Conservation (phyloP, 2,113 vertebrate genomes). For the Electrona antarctica region DNA sequence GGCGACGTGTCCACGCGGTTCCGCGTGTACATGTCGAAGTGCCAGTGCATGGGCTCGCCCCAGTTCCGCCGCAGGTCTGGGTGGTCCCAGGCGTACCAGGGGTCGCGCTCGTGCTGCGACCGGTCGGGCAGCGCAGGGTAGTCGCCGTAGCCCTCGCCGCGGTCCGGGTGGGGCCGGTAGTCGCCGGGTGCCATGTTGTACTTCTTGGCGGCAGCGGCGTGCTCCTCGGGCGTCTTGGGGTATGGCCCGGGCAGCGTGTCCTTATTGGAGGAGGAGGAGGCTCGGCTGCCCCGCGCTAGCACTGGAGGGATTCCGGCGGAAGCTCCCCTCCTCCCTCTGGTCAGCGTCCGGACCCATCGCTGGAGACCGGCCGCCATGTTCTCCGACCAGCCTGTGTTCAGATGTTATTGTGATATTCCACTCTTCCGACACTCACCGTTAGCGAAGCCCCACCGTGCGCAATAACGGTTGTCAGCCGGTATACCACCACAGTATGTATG, state of each 20-base stretch:
- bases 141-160: slow-evolving; percentile 85
- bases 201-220: slow-evolving; percentile 85
- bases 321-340: too few species aligned
- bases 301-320: too few species aligned
- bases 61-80: slow-evolving; percentile 83
- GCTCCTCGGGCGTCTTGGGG: slow-evolving; percentile 82
- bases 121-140: slow-evolving; percentile 84
- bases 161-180: slow-evolving; percentile 84
- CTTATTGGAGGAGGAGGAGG: slow-evolving; percentile 14
- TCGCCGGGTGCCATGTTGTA: slow-evolving; percentile 86
- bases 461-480: too few species aligned
- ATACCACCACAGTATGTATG: too few species aligned
- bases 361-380: too few species aligned
- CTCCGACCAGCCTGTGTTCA: too few species aligned
- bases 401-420: too few species aligned
- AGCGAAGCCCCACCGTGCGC: too few species aligned
- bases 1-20: slow-evolving; percentile 85
- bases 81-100: slow-evolving; percentile 87
- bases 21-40: slow-evolving; percentile 86
- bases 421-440: too few species aligned
- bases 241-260: slow-evolving; percentile 81
- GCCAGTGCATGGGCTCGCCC: slow-evolving; percentile 87
- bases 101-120: slow-evolving; percentile 84
- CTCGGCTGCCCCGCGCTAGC: too few species aligned
- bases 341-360: too few species aligned